Evolutionary conservation across 2,797 vertebrate genomes (phyloP).

Genomic region (Peromyscus aztecus): DNA sequence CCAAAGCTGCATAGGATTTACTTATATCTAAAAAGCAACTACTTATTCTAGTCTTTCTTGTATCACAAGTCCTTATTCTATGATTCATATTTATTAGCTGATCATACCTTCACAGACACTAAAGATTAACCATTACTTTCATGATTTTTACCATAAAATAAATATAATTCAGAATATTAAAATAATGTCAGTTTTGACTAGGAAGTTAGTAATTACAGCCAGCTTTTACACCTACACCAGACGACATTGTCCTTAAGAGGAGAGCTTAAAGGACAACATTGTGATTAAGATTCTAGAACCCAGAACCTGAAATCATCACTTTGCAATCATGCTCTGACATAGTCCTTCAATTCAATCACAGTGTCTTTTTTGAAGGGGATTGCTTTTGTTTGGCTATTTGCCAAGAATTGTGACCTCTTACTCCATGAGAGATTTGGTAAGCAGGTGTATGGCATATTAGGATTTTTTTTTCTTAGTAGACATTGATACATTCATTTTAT

Average conservation of each 20-base stretch:
- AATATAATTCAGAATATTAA: neutral
- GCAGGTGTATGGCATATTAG: neutral
- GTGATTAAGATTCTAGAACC: neutral
- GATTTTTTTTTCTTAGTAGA: neutral
- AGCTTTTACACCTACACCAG: rapidly evolving
- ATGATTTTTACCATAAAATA: neutral
- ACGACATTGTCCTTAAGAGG: neutral
- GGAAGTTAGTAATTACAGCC: neutral
- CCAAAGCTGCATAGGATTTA: neutral
- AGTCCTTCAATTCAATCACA: neutral
- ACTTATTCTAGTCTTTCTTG: neutral
- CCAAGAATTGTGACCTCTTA: neutral
- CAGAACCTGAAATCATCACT: neutral
- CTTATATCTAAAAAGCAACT: neutral
- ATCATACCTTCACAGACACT: neutral
- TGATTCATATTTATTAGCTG: neutral
- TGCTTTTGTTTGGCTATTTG: neutral
- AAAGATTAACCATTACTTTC: neutral
- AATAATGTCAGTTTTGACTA: neutral
- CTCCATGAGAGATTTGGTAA: neutral
- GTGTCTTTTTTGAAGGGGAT: neutral
- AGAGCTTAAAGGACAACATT: neutral
- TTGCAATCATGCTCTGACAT: neutral
- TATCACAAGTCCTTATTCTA: neutral
- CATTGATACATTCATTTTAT: constrained; percentile 10